Evolutionary conservation across 2,113 vertebrate species (phyloP), one percentile per base, ranked within the genome.

Genomic region (Clarias macrocephalus): DNA sequence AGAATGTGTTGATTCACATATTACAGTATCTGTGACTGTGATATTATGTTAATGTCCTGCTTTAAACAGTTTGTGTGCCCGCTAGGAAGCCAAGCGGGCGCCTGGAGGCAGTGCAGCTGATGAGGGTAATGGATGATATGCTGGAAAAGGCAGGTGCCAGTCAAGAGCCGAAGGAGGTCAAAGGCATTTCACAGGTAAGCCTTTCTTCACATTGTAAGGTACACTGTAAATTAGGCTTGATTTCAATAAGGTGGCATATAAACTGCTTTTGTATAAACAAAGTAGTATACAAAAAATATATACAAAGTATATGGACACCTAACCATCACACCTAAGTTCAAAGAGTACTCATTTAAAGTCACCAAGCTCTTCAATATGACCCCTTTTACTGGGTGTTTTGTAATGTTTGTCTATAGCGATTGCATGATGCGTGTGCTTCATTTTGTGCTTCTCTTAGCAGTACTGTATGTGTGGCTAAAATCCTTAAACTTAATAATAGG

Each of bases 61-160:
- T 57, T 57, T n/a, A 86, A 86, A 37, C 56, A 79, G 48, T 8
- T 65, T 10, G 60, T 88, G 56, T 79, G 2, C 62, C 25, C 87
- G 7, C 82, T 87, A 98, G 97, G 95, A 97, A 93, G 92, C 97
- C 97, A 68, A 96, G 95, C 88, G 95, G 95, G 23, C 94, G 97
- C 88, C 83, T 95, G 59, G 96, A 98, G 86, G 97, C 94, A 33
- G 80, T 96, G 48, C 95, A 96, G 89, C 93, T 99, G 92, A 95
- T 94, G 92, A 92, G 91, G 23, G 94, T 96, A 89, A 98, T 98
- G 97, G 97, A 98, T 42, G 85, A 93, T 60, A 97, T 98, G 96
- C 84, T 98, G 87, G 93, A 96, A 91, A 96, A 95, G 89, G 96
- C 96, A 72, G 96, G 96, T 4, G 91, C 94, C 62, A 94, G 95